These are phyloP conservation scores for Macaria notata DNA, from an alignment of 2,888 invertebrate species.

Conservation along the genomic window DNA sequence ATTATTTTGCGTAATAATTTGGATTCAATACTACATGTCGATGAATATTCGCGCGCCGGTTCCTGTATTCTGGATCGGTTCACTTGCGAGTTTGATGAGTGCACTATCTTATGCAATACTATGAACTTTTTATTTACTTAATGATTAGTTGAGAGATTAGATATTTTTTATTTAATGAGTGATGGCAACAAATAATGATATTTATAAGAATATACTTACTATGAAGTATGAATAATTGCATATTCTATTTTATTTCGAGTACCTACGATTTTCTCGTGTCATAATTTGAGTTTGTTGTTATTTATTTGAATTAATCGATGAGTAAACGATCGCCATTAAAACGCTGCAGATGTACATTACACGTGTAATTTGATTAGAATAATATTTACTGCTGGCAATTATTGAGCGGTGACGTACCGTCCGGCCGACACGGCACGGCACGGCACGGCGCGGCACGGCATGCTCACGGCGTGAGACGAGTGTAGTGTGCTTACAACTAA, in stretches of 20 bases:
- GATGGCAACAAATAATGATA: conserved; percentile 77
- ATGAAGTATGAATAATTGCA: conserved; percentile 64
- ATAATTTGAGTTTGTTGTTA: conserved; percentile 76
- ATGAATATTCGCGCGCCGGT: conserved; percentile 8
- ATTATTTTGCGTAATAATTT: conserved; percentile 31
- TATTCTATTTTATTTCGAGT: conserved; percentile 73
- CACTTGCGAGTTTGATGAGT: conserved; percentile 37
- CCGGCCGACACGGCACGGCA: conserved; percentile 7
- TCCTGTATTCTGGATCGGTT: conserved; percentile 22
- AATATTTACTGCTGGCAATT: conserved; percentile 41
- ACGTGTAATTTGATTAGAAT: conserved; percentile 38
- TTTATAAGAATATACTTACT: conserved; percentile 76
- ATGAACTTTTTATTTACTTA: conserved; percentile 73
- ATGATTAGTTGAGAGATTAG: conserved; percentile 74
- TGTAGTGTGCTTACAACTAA: conserved; percentile 33
- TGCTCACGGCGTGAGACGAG: conserved; percentile 29
- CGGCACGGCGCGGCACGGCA: conserved; percentile 5
- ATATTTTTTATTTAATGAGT: conserved; percentile 78
- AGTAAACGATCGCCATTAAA: conserved; percentile 59
- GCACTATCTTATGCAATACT: conserved; percentile 66
- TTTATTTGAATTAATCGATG: conserved; percentile 74
- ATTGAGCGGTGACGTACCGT: conserved; percentile 18
- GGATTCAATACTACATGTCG: conserved; percentile 6
- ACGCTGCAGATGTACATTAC: conserved; percentile 41
- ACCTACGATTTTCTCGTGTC: conserved; percentile 71